Evolutionary conservation across 2,888 invertebrate species (phyloP).

Genomic region (Hyalella azteca): DNA sequence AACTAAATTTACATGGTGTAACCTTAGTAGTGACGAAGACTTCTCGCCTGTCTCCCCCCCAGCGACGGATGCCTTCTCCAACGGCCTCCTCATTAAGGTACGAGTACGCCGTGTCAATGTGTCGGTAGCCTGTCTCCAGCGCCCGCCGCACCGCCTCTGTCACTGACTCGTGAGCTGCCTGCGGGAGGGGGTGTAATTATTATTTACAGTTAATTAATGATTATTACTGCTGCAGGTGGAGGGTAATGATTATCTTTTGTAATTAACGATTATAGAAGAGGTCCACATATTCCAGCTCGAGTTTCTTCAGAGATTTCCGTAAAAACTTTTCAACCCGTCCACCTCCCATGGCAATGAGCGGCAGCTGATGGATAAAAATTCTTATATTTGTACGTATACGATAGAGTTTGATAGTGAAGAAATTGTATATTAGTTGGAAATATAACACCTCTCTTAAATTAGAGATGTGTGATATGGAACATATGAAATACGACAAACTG

Average conservation of each 20-base stretch:
- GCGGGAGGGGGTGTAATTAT: not conserved
- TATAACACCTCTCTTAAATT: too few species aligned
- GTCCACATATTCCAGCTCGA: conserved; percentile 81
- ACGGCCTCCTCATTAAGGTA: conserved; percentile 49
- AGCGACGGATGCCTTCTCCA: conserved; percentile 40
- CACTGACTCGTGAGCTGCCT: not conserved
- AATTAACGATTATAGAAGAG: too few species aligned
- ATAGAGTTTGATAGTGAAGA: too few species aligned
- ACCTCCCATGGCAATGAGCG: conserved; percentile 66
- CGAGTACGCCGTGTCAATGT: conserved; percentile 49
- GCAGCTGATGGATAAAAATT: conserved; percentile 58
- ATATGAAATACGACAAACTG: too few species aligned
- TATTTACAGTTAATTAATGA: not conserved
- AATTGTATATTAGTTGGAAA: too few species aligned
- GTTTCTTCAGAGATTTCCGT: conserved; percentile 71
- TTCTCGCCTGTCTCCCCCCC: conserved; percentile 38
- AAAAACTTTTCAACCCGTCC: conserved; percentile 73
- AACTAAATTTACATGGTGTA: too few species aligned
- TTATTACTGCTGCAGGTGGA: not conserved
- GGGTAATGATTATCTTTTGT: too few species aligned
- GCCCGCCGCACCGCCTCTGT: conserved; percentile 36
- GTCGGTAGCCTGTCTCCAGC: conserved; percentile 45
- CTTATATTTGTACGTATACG: too few species aligned
- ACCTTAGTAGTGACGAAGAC: conserved; percentile 43
- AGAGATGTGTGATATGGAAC: too few species aligned